Evolutionary conservation across 2,113 vertebrate species (phyloP), one percentile per base, ranked within the genome.

Genomic region (Sterrhoptilus dennistouni): DNA sequence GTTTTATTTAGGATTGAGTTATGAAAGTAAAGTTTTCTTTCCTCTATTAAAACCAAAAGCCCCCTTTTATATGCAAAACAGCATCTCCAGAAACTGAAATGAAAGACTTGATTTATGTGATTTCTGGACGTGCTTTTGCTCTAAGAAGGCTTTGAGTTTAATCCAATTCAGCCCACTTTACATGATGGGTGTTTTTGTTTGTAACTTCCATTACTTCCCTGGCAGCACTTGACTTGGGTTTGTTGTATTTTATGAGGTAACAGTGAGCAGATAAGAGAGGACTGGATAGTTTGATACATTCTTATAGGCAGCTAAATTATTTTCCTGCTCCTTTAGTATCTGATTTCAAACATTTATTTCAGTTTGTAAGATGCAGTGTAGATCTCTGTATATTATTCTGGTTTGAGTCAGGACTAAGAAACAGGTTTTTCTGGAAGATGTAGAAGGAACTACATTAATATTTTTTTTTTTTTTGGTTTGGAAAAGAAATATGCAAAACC

Each of bases 31-130:
- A 83, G 53, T 74, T 79, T 76, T 57, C n/a, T 83, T 68, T 81
- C 66, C 61, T 75, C 76, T 71, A 2, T 92, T 94, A 88, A 93
- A 94, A 74, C 56, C 71, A 83, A 93, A 86, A 90, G 24, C 40
- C 61, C 18, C 18, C 29, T 74, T 94, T 93, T 86, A 71, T 83
- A 74, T 90, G 88, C 35, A 89, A 92, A 93, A 29, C 83, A 80
- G 68, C 35, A 28, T 81, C 31, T 88, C 22, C 60, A 86, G 79
- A 44, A 90, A 71, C 20, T 47, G 33, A 80, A 96, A 94, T 52
- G 64, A 89, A 87, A 83, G 54, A 4, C 14, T 88, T 91, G 79
- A 88, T 86, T 88, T 68, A 31, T 92, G 5, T 60, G 74, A 81
- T n/a, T 92, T 68, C 38, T 86, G 92, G 76, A 53, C 40, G 27